Conservation (phyloP, 1,140 invertebrate species). For the Drosophila funebris region DNA sequence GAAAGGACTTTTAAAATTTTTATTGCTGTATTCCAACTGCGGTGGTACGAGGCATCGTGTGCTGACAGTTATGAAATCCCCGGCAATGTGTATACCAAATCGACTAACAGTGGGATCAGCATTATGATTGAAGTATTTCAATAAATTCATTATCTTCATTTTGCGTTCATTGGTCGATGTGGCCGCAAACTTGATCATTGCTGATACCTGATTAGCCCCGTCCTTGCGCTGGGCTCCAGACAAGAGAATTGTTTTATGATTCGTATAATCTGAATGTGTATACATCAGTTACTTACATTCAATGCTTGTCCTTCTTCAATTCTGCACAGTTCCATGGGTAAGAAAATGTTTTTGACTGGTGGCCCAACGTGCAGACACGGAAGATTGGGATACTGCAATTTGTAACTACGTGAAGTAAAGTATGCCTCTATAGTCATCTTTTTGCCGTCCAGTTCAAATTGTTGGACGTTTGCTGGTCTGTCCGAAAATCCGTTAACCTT, state of each 20-base stretch:
- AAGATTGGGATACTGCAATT: slow-evolving; percentile 85
- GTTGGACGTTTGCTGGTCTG: slow-evolving; percentile 58
- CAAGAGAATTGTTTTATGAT: neutral
- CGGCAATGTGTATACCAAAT: slow-evolving; percentile 86
- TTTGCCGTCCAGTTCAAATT: slow-evolving; percentile 77
- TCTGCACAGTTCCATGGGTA: slow-evolving; percentile 87
- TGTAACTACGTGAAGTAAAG: slow-evolving; percentile 68
- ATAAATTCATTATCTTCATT: slow-evolving; percentile 86
- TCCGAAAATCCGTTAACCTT: slow-evolving; percentile 85
- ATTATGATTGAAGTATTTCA: slow-evolving; percentile 84
- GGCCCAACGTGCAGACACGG: slow-evolving; percentile 87
- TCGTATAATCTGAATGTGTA: neutral
- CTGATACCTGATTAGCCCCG: slow-evolving; percentile 85
- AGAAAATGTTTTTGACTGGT: slow-evolving; percentile 84
- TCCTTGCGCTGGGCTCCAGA: slow-evolving; percentile 79
- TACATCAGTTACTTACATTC: slow-evolving; percentile 54
- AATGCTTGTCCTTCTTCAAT: slow-evolving; percentile 86
- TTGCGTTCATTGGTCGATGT: slow-evolving; percentile 86
- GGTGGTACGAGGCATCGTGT: slow-evolving; percentile 86
- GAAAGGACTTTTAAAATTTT: neutral
- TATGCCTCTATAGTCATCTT: slow-evolving; percentile 84
- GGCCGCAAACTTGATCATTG: slow-evolving; percentile 88
- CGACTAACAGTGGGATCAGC: slow-evolving; percentile 84
- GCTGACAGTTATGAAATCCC: slow-evolving; percentile 85
- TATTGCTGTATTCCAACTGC: slow-evolving; percentile 83